Evolutionary conservation across 1,140 invertebrate genomes (phyloP).

Genomic region (Sycophila sp.): DNA sequence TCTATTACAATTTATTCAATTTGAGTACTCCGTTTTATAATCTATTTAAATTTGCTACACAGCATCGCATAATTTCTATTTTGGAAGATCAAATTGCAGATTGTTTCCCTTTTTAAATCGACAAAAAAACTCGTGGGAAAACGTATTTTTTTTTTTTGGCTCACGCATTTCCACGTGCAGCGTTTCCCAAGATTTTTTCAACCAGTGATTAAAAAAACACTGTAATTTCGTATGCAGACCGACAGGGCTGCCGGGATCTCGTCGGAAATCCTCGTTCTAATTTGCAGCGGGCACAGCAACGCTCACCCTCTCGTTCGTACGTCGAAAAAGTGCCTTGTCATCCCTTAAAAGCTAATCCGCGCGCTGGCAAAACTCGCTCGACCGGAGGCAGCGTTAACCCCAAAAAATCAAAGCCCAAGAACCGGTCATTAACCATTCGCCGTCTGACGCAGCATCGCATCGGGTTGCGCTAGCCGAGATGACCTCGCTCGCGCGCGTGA

Average conservation of each 20-base stretch:
- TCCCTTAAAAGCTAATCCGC: constrained; percentile 29
- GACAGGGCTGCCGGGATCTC: background rate
- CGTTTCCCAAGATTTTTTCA: background rate
- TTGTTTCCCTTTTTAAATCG: too few relatives aligned
- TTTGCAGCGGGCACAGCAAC: background rate
- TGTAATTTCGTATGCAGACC: too few relatives aligned
- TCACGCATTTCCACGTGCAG: background rate
- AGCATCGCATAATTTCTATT: too few relatives aligned
- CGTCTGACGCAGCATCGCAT: background rate
- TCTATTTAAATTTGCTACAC: too few relatives aligned
- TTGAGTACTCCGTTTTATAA: too few relatives aligned
- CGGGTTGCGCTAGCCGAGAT: background rate
- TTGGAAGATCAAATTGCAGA: too few relatives aligned
- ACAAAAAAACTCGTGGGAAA: too few relatives aligned
- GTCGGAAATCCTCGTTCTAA: background rate
- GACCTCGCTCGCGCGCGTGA: background rate
- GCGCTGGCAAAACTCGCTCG: background rate
- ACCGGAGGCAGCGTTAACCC: background rate
- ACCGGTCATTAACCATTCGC: constrained; percentile 18
- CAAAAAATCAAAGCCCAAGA: background rate
- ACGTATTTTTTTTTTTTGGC: background rate
- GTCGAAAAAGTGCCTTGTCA: constrained; percentile 20
- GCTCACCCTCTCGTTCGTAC: background rate
- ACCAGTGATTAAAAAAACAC: too few relatives aligned
- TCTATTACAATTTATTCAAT: too few relatives aligned